A percentile compares a stretch with the other conserved stretches of the same genome.
phyloP scores from a whole-genome alignment of 2,797 vertebrate genomes.

The Choloepus didactylus region DNA sequence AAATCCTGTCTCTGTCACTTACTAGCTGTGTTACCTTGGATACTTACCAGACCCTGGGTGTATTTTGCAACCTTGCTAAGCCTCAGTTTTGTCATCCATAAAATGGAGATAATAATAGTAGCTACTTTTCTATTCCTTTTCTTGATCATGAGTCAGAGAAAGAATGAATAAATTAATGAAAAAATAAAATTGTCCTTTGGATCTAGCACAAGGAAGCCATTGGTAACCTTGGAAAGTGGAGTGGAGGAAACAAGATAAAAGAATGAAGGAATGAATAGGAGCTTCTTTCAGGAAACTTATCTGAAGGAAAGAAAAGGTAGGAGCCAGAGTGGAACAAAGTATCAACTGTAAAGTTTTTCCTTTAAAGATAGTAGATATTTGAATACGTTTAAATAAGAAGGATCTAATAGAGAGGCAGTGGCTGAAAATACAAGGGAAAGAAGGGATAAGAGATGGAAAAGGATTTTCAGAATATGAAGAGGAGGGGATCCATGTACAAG shows the following conservation, averaged over 20 bases:
- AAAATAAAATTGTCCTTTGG: background rate
- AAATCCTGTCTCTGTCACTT: background rate
- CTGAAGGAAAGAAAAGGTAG: background rate
- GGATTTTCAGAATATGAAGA: background rate
- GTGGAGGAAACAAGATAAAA: background rate
- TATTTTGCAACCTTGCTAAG: background rate
- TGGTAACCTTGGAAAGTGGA: background rate
- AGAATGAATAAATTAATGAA: constrained; percentile 11
- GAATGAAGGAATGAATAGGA: background rate
- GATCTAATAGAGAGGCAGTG: background rate
- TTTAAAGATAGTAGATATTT: background rate
- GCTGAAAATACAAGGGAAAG: background rate
- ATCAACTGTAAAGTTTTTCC: background rate
- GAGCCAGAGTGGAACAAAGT: background rate
- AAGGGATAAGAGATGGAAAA: background rate
- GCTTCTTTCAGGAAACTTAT: background rate
- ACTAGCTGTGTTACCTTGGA: background rate
- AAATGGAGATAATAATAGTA: background rate
- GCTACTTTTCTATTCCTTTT: background rate
- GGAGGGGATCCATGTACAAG: background rate
- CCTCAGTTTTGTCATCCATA: background rate
- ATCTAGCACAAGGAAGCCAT: background rate
- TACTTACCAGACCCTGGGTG: background rate
- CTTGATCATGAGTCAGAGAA: constrained; percentile 28
- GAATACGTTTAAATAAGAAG: constrained; percentile 6